Base-by-base conservation (phyloP, 92 coral and sea anemone species). In the Heliopora coerulea region DNA sequence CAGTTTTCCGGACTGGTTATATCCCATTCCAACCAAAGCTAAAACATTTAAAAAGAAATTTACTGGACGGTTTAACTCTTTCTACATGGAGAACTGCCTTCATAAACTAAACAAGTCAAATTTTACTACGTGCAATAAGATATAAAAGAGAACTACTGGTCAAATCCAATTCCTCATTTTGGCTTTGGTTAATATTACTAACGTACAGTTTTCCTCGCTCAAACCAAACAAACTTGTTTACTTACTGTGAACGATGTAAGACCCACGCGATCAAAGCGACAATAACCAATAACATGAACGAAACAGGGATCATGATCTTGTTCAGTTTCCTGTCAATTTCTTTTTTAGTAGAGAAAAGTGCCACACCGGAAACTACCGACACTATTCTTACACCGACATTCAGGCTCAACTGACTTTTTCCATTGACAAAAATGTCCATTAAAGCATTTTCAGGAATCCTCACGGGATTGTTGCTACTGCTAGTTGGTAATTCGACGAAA, bases 191-290 rank as follows among this genome's bases (percentile, higher is more conserved):
- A n/a, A n/a, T n/a, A n/a, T n/a, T n/a, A n/a, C n/a, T n/a, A n/a
- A 50, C 26, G 26, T 50, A 37, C 42, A 37, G 11, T 11, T 4
- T 4, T 11, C 6, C 42, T 37, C 11, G 4, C 11, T 11, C 4
- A 23, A 3, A 1, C 25, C 12, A 3, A 30, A 56, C 12, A n/a
- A 21, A 21, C 4, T 56, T 21, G 62, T 56, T 50, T 11, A 56
- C 62, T 56, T 56, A 56, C 62, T 24, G 25, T 56, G 15, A 9
- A 56, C 62, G 62, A 23, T 56, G 62, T 24, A 56, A 24, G 3
- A 56, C 23, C 62, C 62, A 56, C 2, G 29, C 25, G 10, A 23
- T 11, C 62, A 56, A 56, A 3, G 28, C 62, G 1, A 56, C 8
- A 56, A 30, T 28, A 25, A 56, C 12, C 62, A 56, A 56, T 5